These are phyloP conservation scores for Colinus virginianus DNA, from an alignment of 2,113 vertebrate species.

Conservation along the genomic window DNA sequence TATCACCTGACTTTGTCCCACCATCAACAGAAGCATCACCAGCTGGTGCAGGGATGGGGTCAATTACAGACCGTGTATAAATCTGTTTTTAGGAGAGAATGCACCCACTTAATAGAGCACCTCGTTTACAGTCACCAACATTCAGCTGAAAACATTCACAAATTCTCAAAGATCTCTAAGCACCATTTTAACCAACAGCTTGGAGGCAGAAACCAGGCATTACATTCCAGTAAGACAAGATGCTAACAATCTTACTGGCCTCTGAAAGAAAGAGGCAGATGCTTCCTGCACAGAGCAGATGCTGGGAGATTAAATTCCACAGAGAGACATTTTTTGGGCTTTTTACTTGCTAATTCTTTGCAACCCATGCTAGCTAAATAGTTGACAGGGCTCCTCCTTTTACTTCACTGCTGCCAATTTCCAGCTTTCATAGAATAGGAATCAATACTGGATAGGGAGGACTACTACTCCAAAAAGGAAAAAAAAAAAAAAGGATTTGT, in stretches of 20 bases:
- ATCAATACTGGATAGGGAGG: background rate
- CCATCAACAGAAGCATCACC: slow-evolving; percentile 82
- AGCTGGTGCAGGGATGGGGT: slow-evolving; percentile 89
- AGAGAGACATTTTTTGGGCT: background rate
- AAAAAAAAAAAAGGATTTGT: background rate
- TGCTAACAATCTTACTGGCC: background rate
- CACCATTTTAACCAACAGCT: accelerated
- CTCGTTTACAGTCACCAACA: background rate
- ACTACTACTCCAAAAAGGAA: background rate
- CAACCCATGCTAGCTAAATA: background rate
- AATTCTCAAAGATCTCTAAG: background rate
- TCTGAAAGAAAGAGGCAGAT: background rate
- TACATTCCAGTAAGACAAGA: background rate
- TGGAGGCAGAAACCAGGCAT: background rate
- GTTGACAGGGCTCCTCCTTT: background rate
- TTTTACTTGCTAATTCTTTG: background rate
- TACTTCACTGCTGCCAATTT: background rate
- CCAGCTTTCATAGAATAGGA: background rate
- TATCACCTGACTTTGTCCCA: slow-evolving; percentile 86
- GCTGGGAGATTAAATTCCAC: background rate
- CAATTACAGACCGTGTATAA: slow-evolving; percentile 95
- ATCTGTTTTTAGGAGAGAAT: slow-evolving; percentile 77
- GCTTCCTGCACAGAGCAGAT: background rate
- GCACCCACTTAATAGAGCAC: background rate
- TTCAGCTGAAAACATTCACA: background rate